These are phyloP conservation scores for Premnoplex brunnescens DNA, from an alignment of 2,797 vertebrate genomes.

Conservation along the genomic window DNA sequence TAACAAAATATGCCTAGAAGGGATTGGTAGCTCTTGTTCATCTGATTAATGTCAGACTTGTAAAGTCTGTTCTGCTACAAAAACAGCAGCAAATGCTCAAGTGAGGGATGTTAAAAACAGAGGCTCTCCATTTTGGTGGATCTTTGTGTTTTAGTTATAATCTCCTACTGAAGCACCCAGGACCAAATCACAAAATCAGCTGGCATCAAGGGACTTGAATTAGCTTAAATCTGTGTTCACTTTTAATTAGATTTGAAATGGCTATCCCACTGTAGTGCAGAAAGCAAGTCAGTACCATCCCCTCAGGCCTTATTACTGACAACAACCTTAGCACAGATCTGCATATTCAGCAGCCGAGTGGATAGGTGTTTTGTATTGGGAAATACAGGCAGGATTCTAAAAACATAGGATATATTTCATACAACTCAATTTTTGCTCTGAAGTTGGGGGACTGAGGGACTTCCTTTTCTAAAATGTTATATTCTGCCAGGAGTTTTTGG, in stretches of 20 bases:
- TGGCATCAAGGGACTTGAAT: neutral
- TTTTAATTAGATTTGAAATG: slow-evolving; percentile 65
- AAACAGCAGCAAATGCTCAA: neutral
- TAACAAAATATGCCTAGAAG: slow-evolving; percentile 63
- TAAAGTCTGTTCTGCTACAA: neutral
- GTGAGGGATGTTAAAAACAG: neutral
- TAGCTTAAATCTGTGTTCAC: neutral
- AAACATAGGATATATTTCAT: neutral
- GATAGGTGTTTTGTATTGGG: neutral
- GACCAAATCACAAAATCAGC: neutral
- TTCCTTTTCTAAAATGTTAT: neutral
- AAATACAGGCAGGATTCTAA: neutral
- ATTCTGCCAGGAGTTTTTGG: neutral
- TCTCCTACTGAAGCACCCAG: neutral
- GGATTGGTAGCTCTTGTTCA: slow-evolving; percentile 38
- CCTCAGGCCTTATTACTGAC: slow-evolving; percentile 30
- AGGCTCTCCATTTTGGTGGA: neutral
- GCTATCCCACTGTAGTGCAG: neutral
- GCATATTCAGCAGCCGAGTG: neutral
- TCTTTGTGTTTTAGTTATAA: neutral
- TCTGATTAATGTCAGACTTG: slow-evolving; percentile 64
- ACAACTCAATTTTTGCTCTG: neutral
- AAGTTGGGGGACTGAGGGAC: neutral
- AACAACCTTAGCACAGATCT: neutral
- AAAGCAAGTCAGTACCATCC: neutral